Evolutionary conservation across 2,113 vertebrate species (phyloP).

Genomic region (Vidua chalybeata): DNA sequence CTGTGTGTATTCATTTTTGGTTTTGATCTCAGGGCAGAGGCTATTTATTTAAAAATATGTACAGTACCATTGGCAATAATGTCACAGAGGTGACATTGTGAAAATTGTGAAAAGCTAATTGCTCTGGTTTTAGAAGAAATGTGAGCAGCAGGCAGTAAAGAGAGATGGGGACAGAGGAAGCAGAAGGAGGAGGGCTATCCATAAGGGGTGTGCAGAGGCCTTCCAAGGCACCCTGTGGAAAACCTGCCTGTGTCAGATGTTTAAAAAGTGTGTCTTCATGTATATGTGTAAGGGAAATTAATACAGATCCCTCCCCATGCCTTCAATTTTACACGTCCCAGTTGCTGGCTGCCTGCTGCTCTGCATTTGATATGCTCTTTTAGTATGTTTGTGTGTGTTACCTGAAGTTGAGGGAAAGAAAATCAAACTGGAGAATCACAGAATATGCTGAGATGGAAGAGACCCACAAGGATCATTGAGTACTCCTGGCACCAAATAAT

Average conservation of each 20-base stretch:
- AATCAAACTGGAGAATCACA: neutral
- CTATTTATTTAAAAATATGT: neutral
- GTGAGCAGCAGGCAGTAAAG: neutral
- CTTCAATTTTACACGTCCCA: neutral
- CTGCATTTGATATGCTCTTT: neutral
- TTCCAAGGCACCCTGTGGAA: neutral
- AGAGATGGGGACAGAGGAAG: neutral
- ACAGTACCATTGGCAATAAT: neutral
- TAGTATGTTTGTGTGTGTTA: neutral
- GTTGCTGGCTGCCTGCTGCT: neutral
- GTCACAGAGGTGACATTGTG: neutral
- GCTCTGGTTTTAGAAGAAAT: neutral
- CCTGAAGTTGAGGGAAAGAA: neutral
- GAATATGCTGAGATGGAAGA: neutral
- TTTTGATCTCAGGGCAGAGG: neutral
- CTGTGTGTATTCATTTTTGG: neutral
- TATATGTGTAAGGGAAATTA: neutral
- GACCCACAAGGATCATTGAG: neutral
- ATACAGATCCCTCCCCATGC: neutral
- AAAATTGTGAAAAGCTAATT: neutral
- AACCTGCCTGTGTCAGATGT: neutral
- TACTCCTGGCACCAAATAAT: neutral
- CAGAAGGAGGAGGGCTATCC: neutral
- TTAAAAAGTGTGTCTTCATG: neutral
- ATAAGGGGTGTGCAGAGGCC: rapidly evolving